phyloP scores from a whole-genome alignment of 2,113 vertebrate species.

The Ictidomys tridecemlineatus region DNA sequence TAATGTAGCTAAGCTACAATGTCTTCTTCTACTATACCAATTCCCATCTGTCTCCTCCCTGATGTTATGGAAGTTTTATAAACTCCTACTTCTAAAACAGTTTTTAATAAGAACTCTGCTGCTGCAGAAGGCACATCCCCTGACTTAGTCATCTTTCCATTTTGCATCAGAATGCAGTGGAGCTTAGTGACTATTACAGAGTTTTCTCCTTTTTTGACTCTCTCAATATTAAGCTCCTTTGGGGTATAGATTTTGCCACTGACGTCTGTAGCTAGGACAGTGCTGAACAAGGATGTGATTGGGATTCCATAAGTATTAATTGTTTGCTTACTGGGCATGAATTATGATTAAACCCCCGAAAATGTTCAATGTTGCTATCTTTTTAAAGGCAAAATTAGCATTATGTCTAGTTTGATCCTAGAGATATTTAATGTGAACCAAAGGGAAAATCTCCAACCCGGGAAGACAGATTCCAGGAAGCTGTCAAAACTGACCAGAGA shows the following conservation, averaged over 20 bases:
- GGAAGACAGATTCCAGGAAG: not conserved
- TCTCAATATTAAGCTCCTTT: not conserved
- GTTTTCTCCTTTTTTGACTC: not conserved
- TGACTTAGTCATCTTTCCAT: not conserved
- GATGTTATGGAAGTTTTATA: constrained; percentile 10
- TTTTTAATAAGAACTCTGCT: not conserved
- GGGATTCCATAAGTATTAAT: not conserved
- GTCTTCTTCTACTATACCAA: not conserved
- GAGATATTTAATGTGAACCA: not conserved
- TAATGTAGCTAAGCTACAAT: not conserved
- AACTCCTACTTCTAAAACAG: not conserved
- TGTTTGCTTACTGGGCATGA: not conserved
- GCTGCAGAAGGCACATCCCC: not conserved
- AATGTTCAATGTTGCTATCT: not conserved
- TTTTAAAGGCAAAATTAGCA: constrained; percentile 33
- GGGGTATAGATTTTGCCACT: not conserved
- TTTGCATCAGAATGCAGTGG: not conserved
- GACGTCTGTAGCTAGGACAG: not conserved
- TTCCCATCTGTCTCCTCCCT: not conserved
- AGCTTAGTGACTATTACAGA: not conserved
- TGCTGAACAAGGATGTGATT: not conserved
- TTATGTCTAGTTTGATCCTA: not conserved
- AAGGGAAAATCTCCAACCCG: not conserved
- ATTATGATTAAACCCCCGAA: not conserved
- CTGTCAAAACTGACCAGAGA: not conserved